Base-by-base conservation (phyloP, 2,113 vertebrate species). In the Donacobius atricapilla region DNA sequence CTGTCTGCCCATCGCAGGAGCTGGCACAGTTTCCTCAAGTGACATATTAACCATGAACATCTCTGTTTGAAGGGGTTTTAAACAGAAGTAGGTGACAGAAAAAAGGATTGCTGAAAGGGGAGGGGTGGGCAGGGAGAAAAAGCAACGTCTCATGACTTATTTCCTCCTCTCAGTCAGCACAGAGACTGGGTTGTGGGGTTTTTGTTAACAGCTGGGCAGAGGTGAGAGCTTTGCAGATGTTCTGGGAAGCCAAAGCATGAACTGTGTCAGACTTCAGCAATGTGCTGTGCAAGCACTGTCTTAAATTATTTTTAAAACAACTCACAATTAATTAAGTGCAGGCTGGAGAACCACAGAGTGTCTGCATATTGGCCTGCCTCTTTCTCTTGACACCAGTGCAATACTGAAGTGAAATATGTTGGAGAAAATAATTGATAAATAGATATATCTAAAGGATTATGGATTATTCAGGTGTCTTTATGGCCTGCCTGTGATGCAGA, bases 211-310 rank as follows among this genome's bases (percentile, higher is more conserved):
- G 60, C 70, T 47, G 70, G 58, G 63, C 18, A 72, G 87, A 78
- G 57, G 61, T 60, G 24, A 81, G 71, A 1, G 6, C 48, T 89
- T 82, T 22, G 51, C 45, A 69, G 0, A 0, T 47, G 51, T 92
- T 89, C 63, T 47, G 79, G 58, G 54, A 76, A 66, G 40, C 2
- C 1, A 86, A 56, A 56, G 42, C 70, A 65, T 6, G 9, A 68
- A 65, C n/a, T 7, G 15, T 85, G 75, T 93, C 87, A 87, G 82
- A 53, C 78, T 76, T 83, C 48, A 91, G 66, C 85, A 90, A 40
- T 64, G 69, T 79, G 84, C 92, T 82, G n/a, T 79, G 75, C 70
- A 91, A 94, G 66, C 70, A 45, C 27, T 85, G 82, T 90, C 90
- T 68, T 60, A 53, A 65, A 84, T 85, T 61, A 48, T 69, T 91